Evolutionary conservation across 1,140 invertebrate species (phyloP).

Genomic region (Drosophila simulans): DNA sequence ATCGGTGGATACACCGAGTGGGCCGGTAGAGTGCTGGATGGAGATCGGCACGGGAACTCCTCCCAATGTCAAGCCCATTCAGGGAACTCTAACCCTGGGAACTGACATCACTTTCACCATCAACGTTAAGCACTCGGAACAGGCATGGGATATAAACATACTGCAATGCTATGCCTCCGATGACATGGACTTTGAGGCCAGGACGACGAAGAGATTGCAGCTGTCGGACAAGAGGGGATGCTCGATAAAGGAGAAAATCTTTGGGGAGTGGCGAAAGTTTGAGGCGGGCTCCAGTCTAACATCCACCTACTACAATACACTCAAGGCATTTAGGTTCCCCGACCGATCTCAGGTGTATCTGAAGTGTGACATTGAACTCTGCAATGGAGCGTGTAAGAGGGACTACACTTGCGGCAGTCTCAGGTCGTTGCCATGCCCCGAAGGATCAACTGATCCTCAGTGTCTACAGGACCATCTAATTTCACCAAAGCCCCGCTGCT

Average conservation of each 20-base stretch:
- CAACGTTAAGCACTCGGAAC: constrained; percentile 88
- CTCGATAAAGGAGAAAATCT: constrained; percentile 89
- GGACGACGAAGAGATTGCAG: constrained; percentile 87
- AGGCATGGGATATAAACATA: constrained; percentile 88
- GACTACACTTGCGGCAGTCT: constrained; percentile 50
- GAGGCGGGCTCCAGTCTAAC: constrained; percentile 87
- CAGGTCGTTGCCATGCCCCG: constrained; percentile 68
- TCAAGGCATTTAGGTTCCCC: constrained; percentile 91
- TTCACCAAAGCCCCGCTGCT: constrained; percentile 65
- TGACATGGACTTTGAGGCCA: constrained; percentile 87
- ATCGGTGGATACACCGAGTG: constrained; percentile 87
- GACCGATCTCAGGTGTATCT: constrained; percentile 89
- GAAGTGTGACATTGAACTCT: constrained; percentile 90
- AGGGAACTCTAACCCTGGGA: constrained; percentile 88
- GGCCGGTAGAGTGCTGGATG: constrained; percentile 91
- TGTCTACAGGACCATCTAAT: constrained; percentile 67
- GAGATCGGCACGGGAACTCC: constrained; percentile 89
- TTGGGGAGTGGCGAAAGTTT: constrained; percentile 88
- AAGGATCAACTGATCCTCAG: constrained; percentile 84
- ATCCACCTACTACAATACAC: constrained; percentile 88
- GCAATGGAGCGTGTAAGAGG: constrained; percentile 78
- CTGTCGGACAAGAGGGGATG: constrained; percentile 88
- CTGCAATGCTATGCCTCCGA: constrained; percentile 91
- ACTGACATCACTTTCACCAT: constrained; percentile 89
- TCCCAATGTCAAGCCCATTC: constrained; percentile 86